phyloP scores from a whole-genome alignment of 2,888 invertebrate species.

The Rosalia funebris region DNA sequence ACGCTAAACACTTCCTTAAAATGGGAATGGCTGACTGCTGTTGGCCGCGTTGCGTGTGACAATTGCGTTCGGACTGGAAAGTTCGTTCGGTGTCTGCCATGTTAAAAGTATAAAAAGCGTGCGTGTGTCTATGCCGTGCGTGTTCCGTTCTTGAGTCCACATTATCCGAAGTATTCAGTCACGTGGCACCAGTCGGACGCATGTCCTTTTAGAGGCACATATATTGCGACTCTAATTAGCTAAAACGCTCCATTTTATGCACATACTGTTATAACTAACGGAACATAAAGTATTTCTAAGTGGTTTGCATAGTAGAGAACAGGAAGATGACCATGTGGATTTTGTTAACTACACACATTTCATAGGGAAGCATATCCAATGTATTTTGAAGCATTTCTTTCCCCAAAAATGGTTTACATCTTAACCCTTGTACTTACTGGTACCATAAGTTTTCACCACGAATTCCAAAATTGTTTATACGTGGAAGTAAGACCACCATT shows the following conservation, averaged over 20 bases:
- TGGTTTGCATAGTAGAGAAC: no score
- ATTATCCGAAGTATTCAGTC: slow-evolving; percentile 25
- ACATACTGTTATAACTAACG: slow-evolving; percentile 1
- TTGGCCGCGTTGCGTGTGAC: slow-evolving; percentile 36
- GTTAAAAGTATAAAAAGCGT: slow-evolving; percentile 21
- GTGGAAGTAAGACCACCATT: no score
- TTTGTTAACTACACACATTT: no score
- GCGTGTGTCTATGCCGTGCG: slow-evolving; percentile 18
- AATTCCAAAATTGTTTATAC: no score
- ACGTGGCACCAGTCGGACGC: slow-evolving; percentile 25
- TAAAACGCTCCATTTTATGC: slow-evolving; percentile 13
- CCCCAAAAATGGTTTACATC: no score
- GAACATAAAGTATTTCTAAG: not conserved
- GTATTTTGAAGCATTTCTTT: no score
- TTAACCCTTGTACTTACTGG: no score
- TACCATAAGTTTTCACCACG: no score
- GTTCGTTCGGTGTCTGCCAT: slow-evolving; percentile 27
- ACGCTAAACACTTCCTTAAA: slow-evolving; percentile 36
- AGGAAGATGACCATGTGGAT: not conserved
- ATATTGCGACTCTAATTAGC: slow-evolving; percentile 19
- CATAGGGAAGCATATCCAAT: no score
- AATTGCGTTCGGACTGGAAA: slow-evolving; percentile 33
- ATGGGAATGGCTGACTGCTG: slow-evolving; percentile 34
- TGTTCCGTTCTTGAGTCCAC: slow-evolving; percentile 17
- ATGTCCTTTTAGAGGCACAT: slow-evolving; percentile 21